Conservation (phyloP, 2,888 invertebrate species). For the Nephrotoma appendiculata region DNA sequence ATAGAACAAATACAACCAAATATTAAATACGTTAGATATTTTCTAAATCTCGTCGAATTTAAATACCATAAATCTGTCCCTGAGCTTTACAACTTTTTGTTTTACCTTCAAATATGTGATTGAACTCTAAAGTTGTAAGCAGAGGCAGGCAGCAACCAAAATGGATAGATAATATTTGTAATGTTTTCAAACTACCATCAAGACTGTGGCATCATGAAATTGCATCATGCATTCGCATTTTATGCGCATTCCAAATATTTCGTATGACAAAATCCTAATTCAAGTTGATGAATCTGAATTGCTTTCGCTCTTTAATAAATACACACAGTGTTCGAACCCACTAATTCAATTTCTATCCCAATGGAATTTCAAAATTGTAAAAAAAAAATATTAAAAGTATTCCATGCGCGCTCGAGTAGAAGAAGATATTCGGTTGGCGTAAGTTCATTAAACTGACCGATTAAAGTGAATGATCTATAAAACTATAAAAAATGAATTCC, state of each 20-base stretch:
- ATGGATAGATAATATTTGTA: too few species aligned
- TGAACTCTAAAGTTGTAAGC: background rate
- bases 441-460: background rate
- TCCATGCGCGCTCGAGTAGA: background rate
- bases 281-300: too few species aligned
- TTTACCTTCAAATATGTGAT: background rate
- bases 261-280: background rate
- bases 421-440: background rate
- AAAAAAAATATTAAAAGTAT: background rate
- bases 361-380: background rate
- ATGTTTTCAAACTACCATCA: too few species aligned
- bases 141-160: too few species aligned
- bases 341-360: background rate
- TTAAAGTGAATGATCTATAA: background rate
- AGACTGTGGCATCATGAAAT: background rate
- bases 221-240: background rate
- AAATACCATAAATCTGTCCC: background rate
- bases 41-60: background rate
- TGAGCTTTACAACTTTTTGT: background rate
- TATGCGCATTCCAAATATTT: too few species aligned
- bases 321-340: too few species aligned
- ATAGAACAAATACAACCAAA: too few species aligned
- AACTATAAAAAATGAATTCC: background rate
- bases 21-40: background rate
- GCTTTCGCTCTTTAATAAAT: too few species aligned